These are phyloP conservation scores for Meloe dianella DNA, from an alignment of 2,888 invertebrate species.

Conservation along the genomic window DNA sequence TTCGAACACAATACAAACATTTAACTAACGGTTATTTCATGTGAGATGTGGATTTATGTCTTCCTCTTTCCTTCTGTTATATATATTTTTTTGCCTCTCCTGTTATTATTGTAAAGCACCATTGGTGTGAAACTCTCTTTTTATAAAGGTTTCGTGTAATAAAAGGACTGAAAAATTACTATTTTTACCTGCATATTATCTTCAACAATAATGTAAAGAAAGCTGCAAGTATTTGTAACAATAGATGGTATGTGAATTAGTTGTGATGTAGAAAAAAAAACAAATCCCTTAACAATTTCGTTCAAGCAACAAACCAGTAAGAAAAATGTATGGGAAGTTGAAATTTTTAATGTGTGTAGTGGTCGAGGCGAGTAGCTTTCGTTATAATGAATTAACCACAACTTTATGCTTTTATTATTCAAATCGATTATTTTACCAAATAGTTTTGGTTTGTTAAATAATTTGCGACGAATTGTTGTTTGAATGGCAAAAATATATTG, in stretches of 20 bases:
- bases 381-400: background rate
- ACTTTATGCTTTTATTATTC: background rate
- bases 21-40: constrained; percentile 24
- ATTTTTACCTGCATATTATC: constrained; percentile 31
- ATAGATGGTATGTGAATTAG: constrained; percentile 5
- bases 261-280: background rate
- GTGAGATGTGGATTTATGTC: constrained; percentile 27
- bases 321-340: background rate
- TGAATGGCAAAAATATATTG: background rate
- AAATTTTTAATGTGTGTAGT: background rate
- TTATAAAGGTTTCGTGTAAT: constrained; percentile 28
- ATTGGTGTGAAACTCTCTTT: constrained; percentile 19
- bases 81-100: background rate
- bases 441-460: background rate
- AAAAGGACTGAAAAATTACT: constrained; percentile 34
- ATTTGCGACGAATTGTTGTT: background rate
- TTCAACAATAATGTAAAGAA: background rate
- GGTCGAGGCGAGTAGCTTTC: background rate
- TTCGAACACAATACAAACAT: background rate
- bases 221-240: constrained; percentile 1
- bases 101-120: background rate
- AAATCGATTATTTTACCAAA: background rate
- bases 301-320: too few species aligned
- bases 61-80: constrained; percentile 15
- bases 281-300: background rate